Evolutionary conservation across 2,113 vertebrate genomes (phyloP), one percentile per base, ranked within the genome.

Genomic region (Maccullochella peelii): DNA sequence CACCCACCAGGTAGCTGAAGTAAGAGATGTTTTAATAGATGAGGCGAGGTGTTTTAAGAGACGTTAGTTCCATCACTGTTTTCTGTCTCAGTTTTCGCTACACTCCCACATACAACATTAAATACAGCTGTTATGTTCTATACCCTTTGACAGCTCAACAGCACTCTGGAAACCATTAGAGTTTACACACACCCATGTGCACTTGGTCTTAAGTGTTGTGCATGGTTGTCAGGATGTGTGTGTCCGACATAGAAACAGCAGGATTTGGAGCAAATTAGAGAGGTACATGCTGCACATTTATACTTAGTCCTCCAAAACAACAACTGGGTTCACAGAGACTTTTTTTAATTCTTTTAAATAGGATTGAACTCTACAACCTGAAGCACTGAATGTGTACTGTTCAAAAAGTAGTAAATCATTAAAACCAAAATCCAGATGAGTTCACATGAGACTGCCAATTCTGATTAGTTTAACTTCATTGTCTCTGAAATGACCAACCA

Each of bases 101-200:
- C 52, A 79, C 75, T 65, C 52, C 61, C 80, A 86, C 73, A 38
- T 71, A 38, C 36, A 63, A 40, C 81, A 83, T 69, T 80, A 80
- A 86, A 61, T 68, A 61, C 68, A 66, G 79, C 75, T 83, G 71
- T 75, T 79, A 65, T 52, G 47, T 80, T 82, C 71, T 67, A 38
- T 79, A 76, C 47, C 44, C 58, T 67, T 42, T 77, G 66, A 87
- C 77, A 82, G 61, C 78, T 63, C 67, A 30, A 16, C 62, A 82
- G 30, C 59, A 62, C 85, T 83, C 49, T 79, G 83, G 23, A 78
- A 78, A 71, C 73, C 82, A 84, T 86, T 86, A 73, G 50, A 76
- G 73, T 79, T 81, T 67, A 75, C 57, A 76, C 67, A 85, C 63
- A 49, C 50, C 18, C 5, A n/a, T 59, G 27, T 74, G 18, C 15